These are phyloP conservation scores for Hypothenemus hampei DNA, from an alignment of 1,140 invertebrate genomes.

Conservation along the genomic window DNA sequence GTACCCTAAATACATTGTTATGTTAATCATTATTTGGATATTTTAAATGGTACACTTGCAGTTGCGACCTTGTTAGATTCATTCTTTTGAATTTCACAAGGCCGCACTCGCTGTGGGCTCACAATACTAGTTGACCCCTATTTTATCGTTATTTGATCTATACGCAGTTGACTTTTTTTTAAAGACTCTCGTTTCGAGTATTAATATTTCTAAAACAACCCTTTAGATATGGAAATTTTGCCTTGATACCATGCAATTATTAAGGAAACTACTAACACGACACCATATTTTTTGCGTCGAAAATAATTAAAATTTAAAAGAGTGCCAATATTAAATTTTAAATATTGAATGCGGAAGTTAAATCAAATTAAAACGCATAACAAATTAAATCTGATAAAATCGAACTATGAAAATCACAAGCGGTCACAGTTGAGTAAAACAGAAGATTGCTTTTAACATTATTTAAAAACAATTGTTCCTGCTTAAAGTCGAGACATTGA, in stretches of 20 bases:
- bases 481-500: background rate
- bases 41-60: conserved; percentile 26
- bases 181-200: too few relatives aligned
- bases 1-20: conserved; percentile 23
- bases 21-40: conserved; percentile 23
- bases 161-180: too few relatives aligned
- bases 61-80: conserved; percentile 15
- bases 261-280: too few relatives aligned
- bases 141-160: too few relatives aligned
- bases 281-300: too few relatives aligned
- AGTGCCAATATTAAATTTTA: too few relatives aligned
- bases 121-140: too few relatives aligned
- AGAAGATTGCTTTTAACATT: conserved; percentile 17
- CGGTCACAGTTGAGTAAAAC: conserved; percentile 18
- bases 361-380: conserved; percentile 15
- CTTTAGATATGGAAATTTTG: too few relatives aligned
- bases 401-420: conserved; percentile 10
- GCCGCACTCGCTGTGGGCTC: too few relatives aligned
- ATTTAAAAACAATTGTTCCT: conserved; percentile 17
- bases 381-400: conserved; percentile 14
- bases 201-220: too few relatives aligned
- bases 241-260: too few relatives aligned
- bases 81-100: conserved; percentile 20
- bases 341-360: conserved; percentile 12
- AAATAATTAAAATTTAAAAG: conserved; percentile 4